A percentile compares a stretch with the other conserved stretches of the same genome.
phyloP scores from a whole-genome alignment of 1,140 invertebrate genomes.

The Drosophila miranda region DNA sequence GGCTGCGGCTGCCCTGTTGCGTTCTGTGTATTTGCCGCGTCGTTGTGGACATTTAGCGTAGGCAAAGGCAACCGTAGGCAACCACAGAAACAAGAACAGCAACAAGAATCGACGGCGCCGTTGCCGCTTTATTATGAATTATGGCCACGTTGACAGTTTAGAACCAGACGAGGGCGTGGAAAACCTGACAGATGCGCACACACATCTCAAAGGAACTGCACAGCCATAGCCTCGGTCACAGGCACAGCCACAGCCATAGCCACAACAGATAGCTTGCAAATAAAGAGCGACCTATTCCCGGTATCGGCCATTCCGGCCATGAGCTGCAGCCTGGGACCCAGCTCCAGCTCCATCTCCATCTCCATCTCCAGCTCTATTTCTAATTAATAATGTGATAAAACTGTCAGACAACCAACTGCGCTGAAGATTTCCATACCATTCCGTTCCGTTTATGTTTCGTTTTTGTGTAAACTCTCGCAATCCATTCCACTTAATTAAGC shows the following conservation, averaged over 20 bases:
- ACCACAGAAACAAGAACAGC: slow-evolving; percentile 22
- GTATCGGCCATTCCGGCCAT: slow-evolving; percentile 48
- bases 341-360: slow-evolving; percentile 5
- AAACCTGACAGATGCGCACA: slow-evolving; percentile 77
- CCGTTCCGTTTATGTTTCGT: slow-evolving; percentile 2
- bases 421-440: slow-evolving; percentile 32
- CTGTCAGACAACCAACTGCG: slow-evolving; percentile 66
- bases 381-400: slow-evolving; percentile 81
- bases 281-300: slow-evolving; percentile 54
- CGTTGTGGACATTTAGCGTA: slow-evolving; percentile 38
- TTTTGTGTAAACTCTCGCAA: slow-evolving; percentile 60
- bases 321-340: background rate
- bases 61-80: slow-evolving; percentile 20
- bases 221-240: too few relatives aligned
- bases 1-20: slow-evolving; percentile 26
- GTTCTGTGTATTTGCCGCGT: slow-evolving; percentile 42
- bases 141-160: slow-evolving; percentile 79
- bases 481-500: slow-evolving; percentile 80
- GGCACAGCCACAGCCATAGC: background rate
- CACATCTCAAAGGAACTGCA: slow-evolving; percentile 30
- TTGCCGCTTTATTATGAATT: slow-evolving; percentile 75
- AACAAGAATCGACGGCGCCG: slow-evolving; percentile 65
- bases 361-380: slow-evolving; percentile 59
- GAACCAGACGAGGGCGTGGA: slow-evolving; percentile 74
- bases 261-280: slow-evolving; percentile 38